A percentile compares a stretch with the other conserved stretches of the same genome.
Evolutionary conservation across 2,113 vertebrate species (phyloP).

Genomic region (Paraplagusia blochii): DNA sequence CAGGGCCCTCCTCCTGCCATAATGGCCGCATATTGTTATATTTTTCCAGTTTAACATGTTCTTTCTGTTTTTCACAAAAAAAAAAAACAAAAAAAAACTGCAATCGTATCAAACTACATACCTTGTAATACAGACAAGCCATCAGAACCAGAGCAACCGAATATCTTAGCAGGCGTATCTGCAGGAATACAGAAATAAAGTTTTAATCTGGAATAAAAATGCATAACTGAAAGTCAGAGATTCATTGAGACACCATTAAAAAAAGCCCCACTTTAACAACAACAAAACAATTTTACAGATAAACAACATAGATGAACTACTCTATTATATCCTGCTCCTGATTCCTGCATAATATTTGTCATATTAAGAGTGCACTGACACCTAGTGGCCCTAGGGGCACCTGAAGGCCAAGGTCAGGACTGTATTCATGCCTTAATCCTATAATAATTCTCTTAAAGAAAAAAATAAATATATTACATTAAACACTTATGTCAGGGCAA

Average conservation of each 20-base stretch:
- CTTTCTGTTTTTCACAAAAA: no score
- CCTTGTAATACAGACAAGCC: conserved; percentile 87
- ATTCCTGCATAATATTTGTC: conserved; percentile 9
- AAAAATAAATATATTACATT: no score
- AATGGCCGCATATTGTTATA: no score
- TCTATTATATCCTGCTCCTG: conserved; percentile 3
- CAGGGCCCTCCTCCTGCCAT: no score
- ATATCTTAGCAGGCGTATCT: conserved; percentile 83
- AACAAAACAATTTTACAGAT: background rate
- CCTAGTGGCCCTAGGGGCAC: conserved; percentile 70
- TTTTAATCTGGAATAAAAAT: background rate
- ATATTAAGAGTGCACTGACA: conserved; percentile 77
- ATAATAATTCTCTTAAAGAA: no score
- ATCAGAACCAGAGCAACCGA: conserved; percentile 78
- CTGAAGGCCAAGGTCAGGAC: background rate
- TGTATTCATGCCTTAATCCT: background rate
- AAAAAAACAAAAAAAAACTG: no score
- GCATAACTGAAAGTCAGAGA: conserved; percentile 26
- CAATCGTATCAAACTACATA: conserved; percentile 72
- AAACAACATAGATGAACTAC: conserved; percentile 15
- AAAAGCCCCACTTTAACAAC: conserved; percentile 3
- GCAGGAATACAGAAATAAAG: conserved; percentile 51
- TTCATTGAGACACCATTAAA: conserved; percentile 17
- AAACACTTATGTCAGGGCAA: no score
- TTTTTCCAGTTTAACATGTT: no score